A percentile compares a stretch with the other conserved stretches of the same genome.
These are phyloP conservation scores for Manduca sexta DNA, from an alignment of 1,140 invertebrate species.

Conservation along the genomic window DNA sequence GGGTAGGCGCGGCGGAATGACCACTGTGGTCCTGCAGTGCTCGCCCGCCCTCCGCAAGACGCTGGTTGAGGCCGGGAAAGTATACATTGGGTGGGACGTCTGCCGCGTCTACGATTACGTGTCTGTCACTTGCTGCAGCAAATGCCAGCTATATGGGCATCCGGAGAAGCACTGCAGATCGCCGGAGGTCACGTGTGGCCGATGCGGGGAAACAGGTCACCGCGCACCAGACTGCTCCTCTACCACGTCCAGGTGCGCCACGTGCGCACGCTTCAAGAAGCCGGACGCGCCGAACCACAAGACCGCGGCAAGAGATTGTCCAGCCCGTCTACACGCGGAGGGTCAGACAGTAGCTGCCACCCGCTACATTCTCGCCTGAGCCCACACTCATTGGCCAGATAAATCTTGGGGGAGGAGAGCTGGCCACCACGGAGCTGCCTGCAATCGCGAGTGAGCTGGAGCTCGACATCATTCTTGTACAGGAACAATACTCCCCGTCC, in stretches of 20 bases:
- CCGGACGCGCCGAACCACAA: constrained; percentile 3
- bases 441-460: too few species aligned
- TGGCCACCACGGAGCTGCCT: too few species aligned
- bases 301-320: constrained; percentile 12
- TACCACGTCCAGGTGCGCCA: constrained; percentile 11
- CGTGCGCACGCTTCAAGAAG: constrained; percentile 10
- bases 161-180: constrained; percentile 17
- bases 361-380: background rate
- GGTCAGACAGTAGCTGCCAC: background rate
- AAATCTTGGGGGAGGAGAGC: constrained; percentile 9
- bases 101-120: constrained; percentile 13
- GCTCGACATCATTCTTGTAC: constrained; percentile 7
- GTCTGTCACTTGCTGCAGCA: constrained; percentile 19
- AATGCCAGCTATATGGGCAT: constrained; percentile 31
- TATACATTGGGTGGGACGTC: constrained; percentile 17
- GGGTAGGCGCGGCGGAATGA: background rate
- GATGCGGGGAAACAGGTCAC: constrained; percentile 21
- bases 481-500: constrained; percentile 12
- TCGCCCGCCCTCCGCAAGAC: background rate
- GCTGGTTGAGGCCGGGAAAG: background rate
- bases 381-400: constrained; percentile 11
- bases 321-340: constrained; percentile 12
- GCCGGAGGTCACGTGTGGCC: constrained; percentile 6
- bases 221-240: constrained; percentile 8
- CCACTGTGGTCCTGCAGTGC: constrained; percentile 5